These are phyloP conservation scores for Mycteria americana DNA, from an alignment of 2,797 vertebrate genomes.

Conservation along the genomic window DNA sequence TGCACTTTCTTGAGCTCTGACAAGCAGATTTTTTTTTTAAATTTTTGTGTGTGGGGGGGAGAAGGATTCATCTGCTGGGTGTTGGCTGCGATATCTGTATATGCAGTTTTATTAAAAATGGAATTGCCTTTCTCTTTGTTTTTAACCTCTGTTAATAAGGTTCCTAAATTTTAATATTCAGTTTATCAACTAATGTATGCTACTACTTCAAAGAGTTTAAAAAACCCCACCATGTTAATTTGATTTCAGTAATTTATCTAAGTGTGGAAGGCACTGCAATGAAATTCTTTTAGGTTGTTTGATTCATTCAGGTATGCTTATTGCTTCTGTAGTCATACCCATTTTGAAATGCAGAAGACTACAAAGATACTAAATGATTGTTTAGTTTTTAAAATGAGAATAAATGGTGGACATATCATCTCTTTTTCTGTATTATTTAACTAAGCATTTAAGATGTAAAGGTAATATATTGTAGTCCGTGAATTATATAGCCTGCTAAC, in stretches of 20 bases:
- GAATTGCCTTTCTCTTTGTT: not conserved
- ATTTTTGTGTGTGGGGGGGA: not conserved
- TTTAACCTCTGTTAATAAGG: constrained; percentile 34
- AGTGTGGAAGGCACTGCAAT: not conserved
- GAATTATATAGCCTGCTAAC: constrained; percentile 53
- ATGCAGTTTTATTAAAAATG: not conserved
- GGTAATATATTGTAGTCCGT: not conserved
- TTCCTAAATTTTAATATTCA: constrained; percentile 15
- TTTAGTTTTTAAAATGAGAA: not conserved
- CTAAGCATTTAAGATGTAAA: constrained; percentile 9
- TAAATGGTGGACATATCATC: not conserved
- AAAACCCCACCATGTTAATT: not conserved
- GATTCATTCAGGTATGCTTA: not conserved
- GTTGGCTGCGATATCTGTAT: not conserved
- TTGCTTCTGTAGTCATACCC: not conserved
- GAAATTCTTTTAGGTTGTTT: not conserved
- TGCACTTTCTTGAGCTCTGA: constrained; percentile 85
- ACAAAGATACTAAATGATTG: accelerated
- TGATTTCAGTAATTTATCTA: not conserved
- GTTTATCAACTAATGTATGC: not conserved
- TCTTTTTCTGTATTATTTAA: not conserved
- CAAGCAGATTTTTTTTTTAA: constrained; percentile 66
- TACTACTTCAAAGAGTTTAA: not conserved
- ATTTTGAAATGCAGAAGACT: not conserved
- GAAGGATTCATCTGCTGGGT: constrained; percentile 18